Base-by-base conservation (phyloP, 2,797 vertebrate species). In the Sarcophilus harrisii region DNA sequence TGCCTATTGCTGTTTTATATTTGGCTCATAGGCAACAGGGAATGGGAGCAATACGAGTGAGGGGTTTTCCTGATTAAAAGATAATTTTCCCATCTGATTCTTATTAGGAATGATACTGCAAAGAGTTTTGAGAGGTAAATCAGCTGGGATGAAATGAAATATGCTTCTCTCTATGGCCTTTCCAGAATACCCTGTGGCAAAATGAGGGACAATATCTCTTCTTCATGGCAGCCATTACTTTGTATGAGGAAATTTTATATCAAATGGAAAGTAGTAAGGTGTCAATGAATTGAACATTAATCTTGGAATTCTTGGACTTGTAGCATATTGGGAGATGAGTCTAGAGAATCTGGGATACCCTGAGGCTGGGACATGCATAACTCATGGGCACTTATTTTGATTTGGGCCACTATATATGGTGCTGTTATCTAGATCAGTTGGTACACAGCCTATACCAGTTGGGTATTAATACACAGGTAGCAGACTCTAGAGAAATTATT, bases 21-120 rank as follows among this genome's bases (percentile, higher is more conserved):
- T 97, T 96, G 97, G 96, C 97, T 98, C 90, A 73, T 92, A 96
- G 96, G 96, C 97, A 95, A 89, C 94, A 91, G 95, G 93, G 97
- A 93, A 94, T 97, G 96, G 95, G 96, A 96, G 92, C 96, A 96
- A 97, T 96, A 97, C 96, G 96, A 96, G 81, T 95, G 90, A 59
- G 90, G 94, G 93, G 92, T 96, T 97, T 96, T 97, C 96, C 97
- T 94, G 92, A 60, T 97, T 93, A 73, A 18, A 92, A 97, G 97
- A 97, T 97, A 93, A 96, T 95, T 97, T 93, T 94, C 93, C 96
- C 97, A 98, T 97, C 97, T 98, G 97, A 58, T 98, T 96, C 95
- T 59, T 94, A 96, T 98, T 98, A 98, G 81, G 93, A 90, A 57
- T 81, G 28, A 93, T 89, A 45, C 57, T 92, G 95, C 96, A 95